Evolutionary conservation across 2,113 vertebrate species (phyloP).

Genomic region (Trachemys scripta): DNA sequence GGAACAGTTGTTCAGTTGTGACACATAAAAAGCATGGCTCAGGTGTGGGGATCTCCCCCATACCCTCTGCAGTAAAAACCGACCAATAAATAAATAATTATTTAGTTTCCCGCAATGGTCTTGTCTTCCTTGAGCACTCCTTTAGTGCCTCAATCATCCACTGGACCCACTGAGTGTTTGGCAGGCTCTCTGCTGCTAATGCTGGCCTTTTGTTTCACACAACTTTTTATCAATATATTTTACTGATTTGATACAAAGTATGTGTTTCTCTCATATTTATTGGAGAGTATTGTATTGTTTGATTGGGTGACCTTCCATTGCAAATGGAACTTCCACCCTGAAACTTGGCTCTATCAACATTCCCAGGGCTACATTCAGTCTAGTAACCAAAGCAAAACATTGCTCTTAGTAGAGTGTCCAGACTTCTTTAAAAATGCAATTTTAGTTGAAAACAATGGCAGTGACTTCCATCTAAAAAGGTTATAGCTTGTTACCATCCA

Average conservation of each 20-base stretch:
- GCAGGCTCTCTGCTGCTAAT: too few species aligned
- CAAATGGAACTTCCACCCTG: not conserved
- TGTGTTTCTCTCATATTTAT: not conserved
- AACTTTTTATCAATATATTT: not conserved
- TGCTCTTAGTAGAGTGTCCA: not conserved
- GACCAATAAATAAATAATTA: too few species aligned
- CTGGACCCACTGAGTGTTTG: too few species aligned
- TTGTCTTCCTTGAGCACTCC: too few species aligned
- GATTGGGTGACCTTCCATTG: not conserved
- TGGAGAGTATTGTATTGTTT: not conserved
- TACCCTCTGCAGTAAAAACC: too few species aligned
- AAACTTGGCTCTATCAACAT: not conserved
- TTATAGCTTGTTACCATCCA: not conserved
- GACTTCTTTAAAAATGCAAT: not conserved
- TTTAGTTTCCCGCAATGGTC: too few species aligned
- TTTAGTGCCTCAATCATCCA: too few species aligned
- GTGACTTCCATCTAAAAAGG: not conserved
- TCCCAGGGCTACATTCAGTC: not conserved
- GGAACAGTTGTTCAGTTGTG: too few species aligned
- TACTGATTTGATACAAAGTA: not conserved
- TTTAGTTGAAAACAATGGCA: not conserved
- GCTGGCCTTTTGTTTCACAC: not conserved
- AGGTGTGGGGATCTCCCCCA: too few species aligned
- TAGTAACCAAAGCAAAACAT: constrained; percentile 14
- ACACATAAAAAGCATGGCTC: too few species aligned